Evolutionary conservation across 2,113 vertebrate species (phyloP).

Genomic region (Actinemys pallida): DNA sequence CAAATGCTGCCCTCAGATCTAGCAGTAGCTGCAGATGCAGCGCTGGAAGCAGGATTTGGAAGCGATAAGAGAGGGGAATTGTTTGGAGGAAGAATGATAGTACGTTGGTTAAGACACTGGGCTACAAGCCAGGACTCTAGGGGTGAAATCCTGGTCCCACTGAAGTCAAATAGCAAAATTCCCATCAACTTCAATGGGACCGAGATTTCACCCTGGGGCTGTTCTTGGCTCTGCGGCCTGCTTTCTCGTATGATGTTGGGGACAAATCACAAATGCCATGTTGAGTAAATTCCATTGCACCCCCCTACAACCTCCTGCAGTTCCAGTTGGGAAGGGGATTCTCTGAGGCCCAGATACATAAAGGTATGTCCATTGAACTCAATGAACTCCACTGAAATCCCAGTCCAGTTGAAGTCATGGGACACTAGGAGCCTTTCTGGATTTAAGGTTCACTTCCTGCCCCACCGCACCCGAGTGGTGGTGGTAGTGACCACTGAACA

Average conservation of each 20-base stretch:
- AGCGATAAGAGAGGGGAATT: rapidly evolving
- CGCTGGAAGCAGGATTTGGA: neutral
- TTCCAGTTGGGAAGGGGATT: neutral
- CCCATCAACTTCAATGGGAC: neutral
- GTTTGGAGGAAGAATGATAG: neutral
- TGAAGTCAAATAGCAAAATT: neutral
- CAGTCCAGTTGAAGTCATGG: too few relatives aligned
- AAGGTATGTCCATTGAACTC: too few relatives aligned
- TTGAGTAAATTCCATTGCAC: neutral
- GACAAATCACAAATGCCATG: neutral
- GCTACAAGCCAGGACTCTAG: neutral
- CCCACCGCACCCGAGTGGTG: too few relatives aligned
- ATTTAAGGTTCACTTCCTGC: too few relatives aligned
- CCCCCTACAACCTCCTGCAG: rapidly evolving
- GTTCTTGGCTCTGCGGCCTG: neutral
- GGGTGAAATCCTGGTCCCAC: too few relatives aligned
- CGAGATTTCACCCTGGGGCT: neutral
- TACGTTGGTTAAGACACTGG: neutral
- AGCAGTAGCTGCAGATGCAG: neutral
- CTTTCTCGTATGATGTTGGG: neutral
- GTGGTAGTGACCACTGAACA: too few relatives aligned
- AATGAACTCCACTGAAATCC: too few relatives aligned
- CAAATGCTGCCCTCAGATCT: neutral
- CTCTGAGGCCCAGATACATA: neutral
- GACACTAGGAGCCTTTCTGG: too few relatives aligned